A percentile compares a stretch with the other conserved stretches of the same genome.
These are phyloP conservation scores for Campoplex nolae DNA, from an alignment of 2,888 invertebrate species.

Conservation along the genomic window DNA sequence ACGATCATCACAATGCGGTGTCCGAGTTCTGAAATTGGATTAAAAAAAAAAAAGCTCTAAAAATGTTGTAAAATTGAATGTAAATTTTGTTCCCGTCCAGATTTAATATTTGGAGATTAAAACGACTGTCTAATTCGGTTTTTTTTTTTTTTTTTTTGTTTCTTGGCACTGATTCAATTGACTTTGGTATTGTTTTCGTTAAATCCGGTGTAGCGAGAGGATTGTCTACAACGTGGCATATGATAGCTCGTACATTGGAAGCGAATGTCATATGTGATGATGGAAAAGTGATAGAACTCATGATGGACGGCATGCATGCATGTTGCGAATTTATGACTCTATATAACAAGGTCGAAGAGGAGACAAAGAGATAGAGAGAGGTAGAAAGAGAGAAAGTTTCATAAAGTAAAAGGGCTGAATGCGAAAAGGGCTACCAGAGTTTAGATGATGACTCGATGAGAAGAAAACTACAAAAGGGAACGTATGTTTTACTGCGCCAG, in stretches of 20 bases:
- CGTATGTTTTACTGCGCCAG: constrained; percentile 7
- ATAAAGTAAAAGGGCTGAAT: constrained; percentile 1
- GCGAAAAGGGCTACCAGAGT: constrained; percentile 12
- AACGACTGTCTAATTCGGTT: not conserved
- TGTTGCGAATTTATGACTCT: constrained; percentile 14
- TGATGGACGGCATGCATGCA: constrained; percentile 60
- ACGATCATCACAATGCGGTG: not conserved
- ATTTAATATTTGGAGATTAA: not conserved
- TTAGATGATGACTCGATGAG: constrained; percentile 31
- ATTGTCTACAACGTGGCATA: constrained; percentile 47
- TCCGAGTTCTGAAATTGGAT: no score
- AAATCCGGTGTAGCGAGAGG: constrained; percentile 13
- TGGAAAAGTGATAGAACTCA: constrained; percentile 55
- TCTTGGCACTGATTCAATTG: constrained; percentile 7
- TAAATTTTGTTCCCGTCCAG: not conserved
- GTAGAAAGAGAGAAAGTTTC: not conserved
- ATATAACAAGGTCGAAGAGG: not conserved
- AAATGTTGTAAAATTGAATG: no score
- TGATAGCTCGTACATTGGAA: constrained; percentile 27
- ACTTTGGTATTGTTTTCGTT: constrained; percentile 15
- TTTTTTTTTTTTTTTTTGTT: not conserved
- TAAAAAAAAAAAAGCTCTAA: no score
- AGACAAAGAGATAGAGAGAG: not conserved
- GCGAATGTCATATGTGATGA: constrained; percentile 56
- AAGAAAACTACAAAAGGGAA: not conserved